These are phyloP conservation scores for Limnephilus marmoratus DNA, from an alignment of 2,888 invertebrate species.

Conservation along the genomic window DNA sequence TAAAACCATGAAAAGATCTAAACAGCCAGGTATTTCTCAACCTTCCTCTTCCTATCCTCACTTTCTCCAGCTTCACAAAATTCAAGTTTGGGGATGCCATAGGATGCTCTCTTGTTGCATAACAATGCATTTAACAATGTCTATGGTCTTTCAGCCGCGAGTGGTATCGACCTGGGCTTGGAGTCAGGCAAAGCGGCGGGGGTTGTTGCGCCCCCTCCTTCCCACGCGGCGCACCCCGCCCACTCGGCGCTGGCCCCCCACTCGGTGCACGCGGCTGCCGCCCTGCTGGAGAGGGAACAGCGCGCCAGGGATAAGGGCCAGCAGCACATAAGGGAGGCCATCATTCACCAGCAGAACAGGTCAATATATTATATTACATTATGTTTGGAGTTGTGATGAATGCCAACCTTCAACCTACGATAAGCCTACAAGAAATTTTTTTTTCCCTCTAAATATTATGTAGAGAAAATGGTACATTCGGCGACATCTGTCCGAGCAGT, in stretches of 20 bases:
- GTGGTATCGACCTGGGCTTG: conserved; percentile 63
- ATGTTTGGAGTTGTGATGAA: not conserved
- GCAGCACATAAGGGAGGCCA: conserved; percentile 79
- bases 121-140: not conserved
- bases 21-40: too few species aligned
- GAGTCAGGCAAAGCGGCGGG: conserved; percentile 47
- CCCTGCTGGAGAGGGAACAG: conserved; percentile 71
- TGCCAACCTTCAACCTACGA: too few species aligned
- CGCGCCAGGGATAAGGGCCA: conserved; percentile 74
- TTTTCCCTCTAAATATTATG: too few species aligned
- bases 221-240: not conserved
- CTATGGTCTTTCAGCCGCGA: conserved; percentile 53
- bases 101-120: too few species aligned
- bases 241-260: conserved; percentile 24
- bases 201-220: not conserved
- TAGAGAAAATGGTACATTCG: too few species aligned
- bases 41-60: too few species aligned
- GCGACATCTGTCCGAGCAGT: too few species aligned
- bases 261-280: conserved; percentile 69
- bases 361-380: conserved; percentile 28
- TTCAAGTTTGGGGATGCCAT: too few species aligned
- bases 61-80: too few species aligned
- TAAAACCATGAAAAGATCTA: too few species aligned
- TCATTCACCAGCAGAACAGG: conserved; percentile 83
- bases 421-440: too few species aligned